Conservation (phyloP, 2,888 invertebrate genomes). For the Copidosoma aretas region DNA sequence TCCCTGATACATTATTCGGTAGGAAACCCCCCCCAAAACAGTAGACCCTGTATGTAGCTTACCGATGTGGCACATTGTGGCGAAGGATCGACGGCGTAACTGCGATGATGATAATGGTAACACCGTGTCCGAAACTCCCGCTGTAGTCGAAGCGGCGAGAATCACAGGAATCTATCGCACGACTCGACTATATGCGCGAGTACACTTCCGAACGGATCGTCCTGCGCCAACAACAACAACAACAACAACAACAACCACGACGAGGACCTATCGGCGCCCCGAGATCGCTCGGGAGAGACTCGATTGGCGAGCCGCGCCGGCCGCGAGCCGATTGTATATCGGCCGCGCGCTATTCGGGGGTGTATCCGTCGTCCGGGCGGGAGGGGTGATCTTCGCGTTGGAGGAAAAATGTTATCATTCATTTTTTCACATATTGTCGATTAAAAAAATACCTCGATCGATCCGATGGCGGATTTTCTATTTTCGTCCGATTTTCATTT, state of each 20-base stretch:
- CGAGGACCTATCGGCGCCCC: slow-evolving; percentile 26
- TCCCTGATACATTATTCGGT: background rate
- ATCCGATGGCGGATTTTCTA: too few relatives aligned
- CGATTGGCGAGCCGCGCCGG: slow-evolving; percentile 40
- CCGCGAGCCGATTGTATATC: slow-evolving; percentile 33
- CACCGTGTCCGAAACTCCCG: too few relatives aligned
- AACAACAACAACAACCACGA: background rate
- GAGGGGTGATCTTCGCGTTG: too few relatives aligned
- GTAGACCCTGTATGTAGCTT: slow-evolving; percentile 9
- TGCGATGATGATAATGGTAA: too few relatives aligned
- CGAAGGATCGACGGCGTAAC: background rate
- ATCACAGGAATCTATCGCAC: too few relatives aligned
- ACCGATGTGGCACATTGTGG: slow-evolving; percentile 37
- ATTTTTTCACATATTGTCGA: too few relatives aligned
- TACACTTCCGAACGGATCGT: background rate
- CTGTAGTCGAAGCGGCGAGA: too few relatives aligned
- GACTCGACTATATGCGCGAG: background rate
- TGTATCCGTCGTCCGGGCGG: too few relatives aligned
- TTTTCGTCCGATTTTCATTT: too few relatives aligned
- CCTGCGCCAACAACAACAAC: background rate
- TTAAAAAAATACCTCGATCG: too few relatives aligned
- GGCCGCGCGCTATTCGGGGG: too few relatives aligned
- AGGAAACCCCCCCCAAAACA: slow-evolving; percentile 1
- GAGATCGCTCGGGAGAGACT: slow-evolving; percentile 31
- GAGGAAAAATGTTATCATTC: too few relatives aligned